Base-by-base conservation (phyloP, 2,797 vertebrate species). In the Masticophis lateralis region DNA sequence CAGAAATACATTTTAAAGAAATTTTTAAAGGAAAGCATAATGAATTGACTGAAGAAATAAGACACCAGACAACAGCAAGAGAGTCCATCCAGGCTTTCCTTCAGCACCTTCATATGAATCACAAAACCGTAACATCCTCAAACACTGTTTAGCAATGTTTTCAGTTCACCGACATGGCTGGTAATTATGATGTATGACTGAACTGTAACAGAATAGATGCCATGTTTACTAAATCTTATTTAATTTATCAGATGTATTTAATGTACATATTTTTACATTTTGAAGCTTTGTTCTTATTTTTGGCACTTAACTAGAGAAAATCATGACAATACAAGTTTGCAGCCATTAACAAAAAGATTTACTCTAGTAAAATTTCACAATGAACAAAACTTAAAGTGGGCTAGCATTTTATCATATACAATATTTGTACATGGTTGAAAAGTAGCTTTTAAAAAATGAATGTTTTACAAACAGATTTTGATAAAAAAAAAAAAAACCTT, bases 81-180 rank as follows among this genome's bases (percentile, higher is more conserved):
- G 96, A 96, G 95, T 96, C 96, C 97, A 98, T 98, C 98, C 98
- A 98, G 98, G 98, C 98, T 98, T 98, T 98, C 98, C 96, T 98
- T 98, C 98, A 96, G 96, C 94, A 97, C 94, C 90, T 90, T 92
- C 93, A 94, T 59, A 91, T 79, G 95, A 97, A 92, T 93, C 95
- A 74, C 47, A 96, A 97, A 96, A 94, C 63, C 93, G 95, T 93
- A 92, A 93, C 51, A 93, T 47, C 95, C 90, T 93, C 91, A 32
- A 22, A 10, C 12, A 94, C 94, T 90, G 93, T 89, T 79, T 94
- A 92, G 89, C 90, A 93, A 12, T 57, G 47, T 47, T 18, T 47
- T 63, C 94, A 96, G 93, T 95, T 89, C 89, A 86, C 25, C 93
- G 93, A 86, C 18, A 92, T 89, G 91, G 53, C 0, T 37, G 74